Percentiles rank a stretch among this genome's conserved stretches.
phyloP scores from a whole-genome alignment of 2,797 vertebrate species.

The Hypotaenidia philippensis region DNA sequence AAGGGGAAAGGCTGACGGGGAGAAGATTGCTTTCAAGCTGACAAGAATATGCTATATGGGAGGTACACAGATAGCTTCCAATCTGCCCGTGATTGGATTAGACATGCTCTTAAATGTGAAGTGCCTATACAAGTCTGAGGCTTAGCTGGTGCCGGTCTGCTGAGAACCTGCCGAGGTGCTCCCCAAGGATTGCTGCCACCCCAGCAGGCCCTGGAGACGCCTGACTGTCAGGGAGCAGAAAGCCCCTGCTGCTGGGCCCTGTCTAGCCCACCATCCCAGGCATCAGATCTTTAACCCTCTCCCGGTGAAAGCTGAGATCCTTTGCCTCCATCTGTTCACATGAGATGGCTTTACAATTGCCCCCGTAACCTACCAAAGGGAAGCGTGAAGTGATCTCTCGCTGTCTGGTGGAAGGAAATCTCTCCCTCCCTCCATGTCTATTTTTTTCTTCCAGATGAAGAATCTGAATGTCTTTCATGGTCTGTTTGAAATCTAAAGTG shows the following conservation, averaged over 20 bases:
- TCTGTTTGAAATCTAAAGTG: conserved; percentile 58
- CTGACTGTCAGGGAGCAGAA: conserved; percentile 62
- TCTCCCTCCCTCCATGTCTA: not conserved
- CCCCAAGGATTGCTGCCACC: conserved; percentile 67
- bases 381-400: conserved; percentile 58
- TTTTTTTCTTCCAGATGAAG: conserved; percentile 45
- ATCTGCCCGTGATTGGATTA: conserved; percentile 85
- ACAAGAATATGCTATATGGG: conserved; percentile 83
- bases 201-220: conserved; percentile 71
- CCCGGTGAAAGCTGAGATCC: conserved; percentile 73
- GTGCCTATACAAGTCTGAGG: conserved; percentile 78
- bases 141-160: conserved; percentile 76
- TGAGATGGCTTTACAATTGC: conserved; percentile 66
- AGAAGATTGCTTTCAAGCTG: conserved; percentile 72
- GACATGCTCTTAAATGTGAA: conserved; percentile 84
- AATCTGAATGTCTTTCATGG: conserved; percentile 57
- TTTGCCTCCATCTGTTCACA: conserved; percentile 75
- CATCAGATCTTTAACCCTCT: conserved; percentile 61
- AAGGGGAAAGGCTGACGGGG: conserved; percentile 72
- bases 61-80: conserved; percentile 83
- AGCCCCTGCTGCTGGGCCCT: conserved; percentile 62
- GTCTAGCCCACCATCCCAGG: conserved; percentile 49
- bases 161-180: conserved; percentile 76
- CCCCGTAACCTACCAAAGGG: conserved; percentile 57
- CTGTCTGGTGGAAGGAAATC: conserved; percentile 45